Base-by-base conservation (phyloP, 2,888 invertebrate species). In the Drosophila borborema region DNA sequence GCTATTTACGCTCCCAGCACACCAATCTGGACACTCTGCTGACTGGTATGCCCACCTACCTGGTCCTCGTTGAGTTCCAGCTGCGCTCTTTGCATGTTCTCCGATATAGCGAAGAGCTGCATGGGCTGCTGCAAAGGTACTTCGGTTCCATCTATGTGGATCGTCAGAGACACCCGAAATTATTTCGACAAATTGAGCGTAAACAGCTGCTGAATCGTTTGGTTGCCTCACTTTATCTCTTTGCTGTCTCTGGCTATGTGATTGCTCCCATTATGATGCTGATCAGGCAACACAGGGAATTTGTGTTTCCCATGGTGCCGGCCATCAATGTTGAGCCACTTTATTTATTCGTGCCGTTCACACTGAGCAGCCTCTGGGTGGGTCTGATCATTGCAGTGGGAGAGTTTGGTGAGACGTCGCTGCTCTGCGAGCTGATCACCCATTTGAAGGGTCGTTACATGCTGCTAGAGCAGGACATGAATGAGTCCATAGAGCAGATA, bases 381-480 rank as follows among this genome's bases (percentile, higher is more conserved):
- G 91, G 86, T 4, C 6, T 80, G 0, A 69, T 74, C 34, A 81
- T 88, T 0, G 82, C 68, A n/a, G 64, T 84, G 2, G 72, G 86
- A 65, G 67, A 80, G 0, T 81, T 91, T 31, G 91, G 90, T 0
- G 92, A 92, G 31, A 73, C 80, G 3, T 85, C 77, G 38, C 60
- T 86, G 20, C 36, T 92, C 20, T 82, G 88, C 4, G 80, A 78
- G 16, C 54, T 87, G 20, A 76, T 90, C 51, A 67, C 86, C 31
- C 91, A 92, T 64, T 64, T 92, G 1, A 90, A 87, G 61, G 87
- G 79, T 7, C 91, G 89, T 4, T 92, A 90, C 45, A 3, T 71
- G 4, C 28, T 92, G 31, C 63, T 92, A 2, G 75, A 83, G 3
- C 71, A 82, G 1, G 83, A 89, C 9, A 62, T 91, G 64, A 53